phyloP scores from a whole-genome alignment of 2,113 vertebrate genomes.

The Poicephalus gulielmi region DNA sequence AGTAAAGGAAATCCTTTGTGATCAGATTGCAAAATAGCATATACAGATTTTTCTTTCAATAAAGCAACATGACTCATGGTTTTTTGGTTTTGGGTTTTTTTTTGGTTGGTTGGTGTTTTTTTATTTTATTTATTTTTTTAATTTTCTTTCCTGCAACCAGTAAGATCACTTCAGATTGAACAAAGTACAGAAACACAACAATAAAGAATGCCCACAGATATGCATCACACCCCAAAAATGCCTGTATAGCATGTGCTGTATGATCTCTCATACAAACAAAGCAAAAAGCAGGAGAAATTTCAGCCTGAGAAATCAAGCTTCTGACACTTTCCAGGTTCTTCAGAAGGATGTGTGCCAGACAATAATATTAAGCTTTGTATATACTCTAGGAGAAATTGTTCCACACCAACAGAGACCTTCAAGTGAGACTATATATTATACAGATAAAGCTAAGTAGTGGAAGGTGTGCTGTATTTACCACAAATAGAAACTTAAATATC shows the following conservation, averaged over 20 bases:
- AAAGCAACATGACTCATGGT: not conserved
- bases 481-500: not conserved
- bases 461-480: not conserved
- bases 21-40: not conserved
- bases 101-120: not conserved
- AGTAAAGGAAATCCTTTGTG: not conserved
- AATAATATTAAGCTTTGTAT: slow-evolving; percentile 12
- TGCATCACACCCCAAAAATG: not conserved
- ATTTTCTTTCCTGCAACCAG: not conserved
- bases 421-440: not conserved
- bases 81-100: not conserved
- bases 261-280: not conserved
- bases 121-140: not conserved
- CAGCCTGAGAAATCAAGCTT: not conserved
- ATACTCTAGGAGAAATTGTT: not conserved
- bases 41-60: not conserved
- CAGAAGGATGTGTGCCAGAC: slow-evolving; percentile 19
- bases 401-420: not conserved
- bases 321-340: slow-evolving; percentile 28
- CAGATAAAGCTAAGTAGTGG: not conserved
- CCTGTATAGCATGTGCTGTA: not conserved
- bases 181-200: not conserved
- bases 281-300: not conserved
- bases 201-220: not conserved
- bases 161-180: not conserved